Conservation (phyloP, 2,888 invertebrate genomes). For the Helicoverpa assulta region DNA sequence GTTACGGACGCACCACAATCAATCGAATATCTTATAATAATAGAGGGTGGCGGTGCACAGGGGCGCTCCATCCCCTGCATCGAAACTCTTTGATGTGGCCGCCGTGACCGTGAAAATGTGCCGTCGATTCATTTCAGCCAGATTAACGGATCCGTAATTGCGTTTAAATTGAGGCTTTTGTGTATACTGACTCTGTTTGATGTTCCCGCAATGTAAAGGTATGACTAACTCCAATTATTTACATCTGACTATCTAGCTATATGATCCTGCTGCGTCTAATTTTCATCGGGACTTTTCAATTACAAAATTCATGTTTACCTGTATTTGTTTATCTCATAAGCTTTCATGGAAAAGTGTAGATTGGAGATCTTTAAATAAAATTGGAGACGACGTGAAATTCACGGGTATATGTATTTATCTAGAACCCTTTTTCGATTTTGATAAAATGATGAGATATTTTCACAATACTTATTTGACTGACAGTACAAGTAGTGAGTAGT, state of each 20-base stretch:
- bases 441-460: too few species aligned
- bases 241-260: neutral
- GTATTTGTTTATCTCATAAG: too few species aligned
- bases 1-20: constrained; percentile 54
- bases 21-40: constrained; percentile 47
- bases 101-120: constrained; percentile 87
- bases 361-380: too few species aligned
- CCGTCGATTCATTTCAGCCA: constrained; percentile 83
- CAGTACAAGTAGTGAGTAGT: neutral
- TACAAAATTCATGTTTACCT: too few species aligned
- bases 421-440: too few species aligned
- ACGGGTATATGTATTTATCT: too few species aligned
- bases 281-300: too few species aligned
- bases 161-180: constrained; percentile 74
- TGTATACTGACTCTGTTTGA: constrained; percentile 57
- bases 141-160: constrained; percentile 81
- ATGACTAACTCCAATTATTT: constrained; percentile 26
- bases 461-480: too few species aligned
- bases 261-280: neutral
- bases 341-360: too few species aligned
- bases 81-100: constrained; percentile 88
- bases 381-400: too few species aligned
- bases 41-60: constrained; percentile 71
- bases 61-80: constrained; percentile 68
- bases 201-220: constrained; percentile 24